These are phyloP conservation scores for Bergia sp. DNA, from an alignment of 92 coral and sea anemone species.

Conservation along the genomic window DNA sequence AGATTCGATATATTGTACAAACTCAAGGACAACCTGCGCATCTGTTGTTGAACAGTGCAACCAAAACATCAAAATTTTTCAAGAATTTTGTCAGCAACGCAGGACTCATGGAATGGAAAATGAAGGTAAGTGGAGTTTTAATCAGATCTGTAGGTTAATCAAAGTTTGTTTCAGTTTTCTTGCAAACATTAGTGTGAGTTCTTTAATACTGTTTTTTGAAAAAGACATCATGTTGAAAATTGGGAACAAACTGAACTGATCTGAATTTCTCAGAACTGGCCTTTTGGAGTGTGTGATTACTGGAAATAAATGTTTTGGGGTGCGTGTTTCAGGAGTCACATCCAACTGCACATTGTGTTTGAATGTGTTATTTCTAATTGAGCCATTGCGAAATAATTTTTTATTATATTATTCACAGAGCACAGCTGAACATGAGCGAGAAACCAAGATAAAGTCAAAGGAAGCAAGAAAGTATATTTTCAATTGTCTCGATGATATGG, in stretches of 20 bases:
- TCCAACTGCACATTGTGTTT: too few relatives aligned
- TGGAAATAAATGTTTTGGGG: too few relatives aligned
- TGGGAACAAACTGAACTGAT: too few relatives aligned
- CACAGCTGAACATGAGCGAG: slow-evolving; percentile 85
- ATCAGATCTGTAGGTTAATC: too few relatives aligned
- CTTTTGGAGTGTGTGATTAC: too few relatives aligned
- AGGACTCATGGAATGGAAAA: slow-evolving; percentile 83
- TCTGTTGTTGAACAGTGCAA: slow-evolving; percentile 78
- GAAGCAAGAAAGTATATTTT: slow-evolving; percentile 98
- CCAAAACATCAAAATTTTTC: slow-evolving; percentile 85
- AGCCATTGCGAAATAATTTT: not conserved
- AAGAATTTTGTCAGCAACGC: slow-evolving; percentile 75
- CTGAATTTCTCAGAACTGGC: too few relatives aligned
- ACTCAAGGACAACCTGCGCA: slow-evolving; percentile 85
- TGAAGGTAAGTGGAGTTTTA: slow-evolving; percentile 70
- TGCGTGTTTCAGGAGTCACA: too few relatives aligned
- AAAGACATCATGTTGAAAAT: too few relatives aligned
- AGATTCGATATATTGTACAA: slow-evolving; percentile 95
- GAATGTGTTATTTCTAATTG: too few relatives aligned
- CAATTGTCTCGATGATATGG: slow-evolving; percentile 87
- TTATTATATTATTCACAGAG: slow-evolving; percentile 55
- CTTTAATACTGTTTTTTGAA: too few relatives aligned
- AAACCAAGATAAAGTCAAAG: slow-evolving; percentile 91
- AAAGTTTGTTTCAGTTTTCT: too few relatives aligned
- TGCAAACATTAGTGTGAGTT: too few relatives aligned